Evolutionary conservation across 2,888 invertebrate genomes (phyloP), one percentile per base, ranked within the genome.

Genomic region (Agonopterix arenella): DNA sequence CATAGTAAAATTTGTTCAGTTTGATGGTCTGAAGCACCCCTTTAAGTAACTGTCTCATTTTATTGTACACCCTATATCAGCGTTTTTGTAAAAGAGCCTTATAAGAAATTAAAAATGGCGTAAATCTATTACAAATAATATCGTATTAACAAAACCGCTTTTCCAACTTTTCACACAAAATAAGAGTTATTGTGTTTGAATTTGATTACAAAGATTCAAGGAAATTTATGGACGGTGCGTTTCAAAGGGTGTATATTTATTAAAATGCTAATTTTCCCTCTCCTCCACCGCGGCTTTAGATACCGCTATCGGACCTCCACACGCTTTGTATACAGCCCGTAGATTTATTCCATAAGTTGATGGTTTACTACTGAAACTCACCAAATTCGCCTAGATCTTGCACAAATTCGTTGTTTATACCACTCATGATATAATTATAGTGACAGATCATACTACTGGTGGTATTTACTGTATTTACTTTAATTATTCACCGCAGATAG

Each of bases 171-270:
- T 62, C 70, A 64, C 72, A 64, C 73, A 78, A 78, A 84, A 79
- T 77, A 80, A 82, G 78, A 86, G 67, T 83, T 77, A 84, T n/a
- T 81, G 76, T 82, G 78, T 85, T 84, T 84, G 78, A 77, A 82
- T 89, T 89, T 84, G 88, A 86, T 88, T 89, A 89, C 82, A 86
- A 81, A 88, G 86, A 84, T 86, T 80, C 81, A 66, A 56, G 59
- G 61, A 74, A 79, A 89, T 88, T 89, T 86, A 88, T 84, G 77
- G 76, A 76, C 81, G 85, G 80, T 74, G 73, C 74, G 80, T 76
- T 84, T 76, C 76, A 86, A 89, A 86, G 89, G 88, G 89, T 89
- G 89, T 88, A 79, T 89, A 89, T 89, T 89, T 89, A 89, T 89
- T 89, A 89, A 89, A 89, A 89, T 89, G 89, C 89, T 83, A 89